Evolutionary conservation across 2,113 vertebrate genomes (phyloP), one percentile per base, ranked within the genome.

Genomic region (Tetraodon nigroviridis): DNA sequence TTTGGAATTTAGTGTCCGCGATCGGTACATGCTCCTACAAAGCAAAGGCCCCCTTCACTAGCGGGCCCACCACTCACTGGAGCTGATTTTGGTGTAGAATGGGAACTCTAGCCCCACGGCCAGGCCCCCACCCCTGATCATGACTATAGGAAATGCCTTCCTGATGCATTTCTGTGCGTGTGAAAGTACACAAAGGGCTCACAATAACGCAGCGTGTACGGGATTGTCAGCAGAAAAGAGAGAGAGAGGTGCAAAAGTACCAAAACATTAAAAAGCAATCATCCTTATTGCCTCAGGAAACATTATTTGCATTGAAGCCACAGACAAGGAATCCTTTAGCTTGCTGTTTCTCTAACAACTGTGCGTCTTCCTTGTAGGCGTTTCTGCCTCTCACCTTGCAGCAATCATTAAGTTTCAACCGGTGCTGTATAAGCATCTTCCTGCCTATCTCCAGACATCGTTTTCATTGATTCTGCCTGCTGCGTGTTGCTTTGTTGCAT

Each of bases 201-300:
- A 71, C 65, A 46, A 37, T 37, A 62, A 76, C 51, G 54, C 51
- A 50, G 29, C 58, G 13, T 19, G 14, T 51, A 55, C 53, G 40
- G 59, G 27, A 21, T 24, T 50, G 58, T 82, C 64, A 79, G 67
- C 75, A 69, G 57, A 77, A 79, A 80, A 49, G 29, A 47, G 18
- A 59, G 18, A 59, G 63, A 58, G 17, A 48, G 27, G 21, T 40
- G 60, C 20, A 73, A 78, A 80, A 51, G 51, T 22, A 46, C 27
- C 22, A 21, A 24, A 46, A 59, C 67, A 81, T 80, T 83, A 84
- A 80, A 80, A 80, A 48, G 20, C 56, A 53, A 84, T 80, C 73
- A 76, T 70, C 57, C 50, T 62, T 78, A 73, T 78, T 69, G 78
- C 71, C 64, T 17, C 50, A 17, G 40, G 45, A 69, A 37, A 73